Evolutionary conservation across 2,113 vertebrate genomes (phyloP), one percentile per base, ranked within the genome.

Genomic region (Excalfactoria chinensis): DNA sequence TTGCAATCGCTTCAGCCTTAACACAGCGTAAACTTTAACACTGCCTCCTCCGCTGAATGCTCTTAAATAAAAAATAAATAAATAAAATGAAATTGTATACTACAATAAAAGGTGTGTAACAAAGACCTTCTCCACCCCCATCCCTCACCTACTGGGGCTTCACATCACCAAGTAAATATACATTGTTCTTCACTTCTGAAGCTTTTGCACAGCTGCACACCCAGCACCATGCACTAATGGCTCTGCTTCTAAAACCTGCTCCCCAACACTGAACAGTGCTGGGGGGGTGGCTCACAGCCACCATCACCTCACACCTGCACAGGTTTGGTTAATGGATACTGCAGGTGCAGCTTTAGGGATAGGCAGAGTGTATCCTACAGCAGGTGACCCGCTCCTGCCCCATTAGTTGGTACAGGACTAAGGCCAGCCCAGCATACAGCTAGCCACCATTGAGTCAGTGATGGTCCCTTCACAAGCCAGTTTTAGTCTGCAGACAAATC

Each of bases 351-450:
- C 34, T 63, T 37, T 16, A 35, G 63, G 25, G 59, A 63, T 60
- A 77, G 17, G 14, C 14, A 77, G 41, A 26, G 13, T 9, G 3
- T 59, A 13, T 43, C 32, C 51, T 68, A 43, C 23, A 30, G 32
- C 11, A 12, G 59, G 12, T 37, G 64, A 80, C 20, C 32, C 11
- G 2, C 28, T 69, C 28, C 35, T 37, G 40, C n/a, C 21, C 48
- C 8, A 7, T 21, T 43, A 75, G 11, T 30, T 0, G 0, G 26
- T 3, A 64, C 23, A 28, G 17, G 37, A 62, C 46, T 41, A 32
- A 66, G 32, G 46, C 60, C 30, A 35, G 40, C 30, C 35, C 66
- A 13, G 21, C 11, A 43, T 35, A 78, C 4, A 21, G 40, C 59
- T 44, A 86, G 20, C 26, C 26, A 30, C 20, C 19, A 11, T 1